A percentile compares a stretch with the other conserved stretches of the same genome.
phyloP scores from a whole-genome alignment of 1,140 invertebrate genomes.

The Chelonus insularis region DNA sequence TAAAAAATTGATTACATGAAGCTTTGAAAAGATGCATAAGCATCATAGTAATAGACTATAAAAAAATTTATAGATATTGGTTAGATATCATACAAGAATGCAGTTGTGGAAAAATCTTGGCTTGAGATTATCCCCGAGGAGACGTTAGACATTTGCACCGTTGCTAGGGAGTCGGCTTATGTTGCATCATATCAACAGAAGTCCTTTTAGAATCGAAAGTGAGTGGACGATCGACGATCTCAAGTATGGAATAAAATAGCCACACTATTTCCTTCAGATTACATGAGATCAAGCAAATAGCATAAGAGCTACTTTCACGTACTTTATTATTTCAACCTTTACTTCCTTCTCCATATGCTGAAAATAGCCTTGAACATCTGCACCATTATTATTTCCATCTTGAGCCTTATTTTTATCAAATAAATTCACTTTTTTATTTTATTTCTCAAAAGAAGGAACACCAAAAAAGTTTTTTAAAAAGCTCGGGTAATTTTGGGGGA shows the following conservation, averaged over 20 bases:
- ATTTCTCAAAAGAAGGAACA: neutral
- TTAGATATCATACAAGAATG: neutral
- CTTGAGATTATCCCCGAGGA: slow-evolving; percentile 14
- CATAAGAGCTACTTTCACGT: too few relatives aligned
- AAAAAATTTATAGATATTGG: neutral
- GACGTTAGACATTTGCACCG: slow-evolving; percentile 13
- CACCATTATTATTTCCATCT: too few relatives aligned
- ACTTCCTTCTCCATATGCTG: too few relatives aligned
- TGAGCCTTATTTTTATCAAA: too few relatives aligned
- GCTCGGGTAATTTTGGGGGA: slow-evolving; percentile 1
- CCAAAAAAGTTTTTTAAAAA: neutral
- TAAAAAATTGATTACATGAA: too few relatives aligned
- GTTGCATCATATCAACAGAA: slow-evolving; percentile 16
- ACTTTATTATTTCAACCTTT: too few relatives aligned
- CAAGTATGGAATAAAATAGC: neutral
- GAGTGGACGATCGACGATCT: neutral
- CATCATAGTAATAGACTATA: too few relatives aligned
- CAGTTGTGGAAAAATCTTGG: neutral
- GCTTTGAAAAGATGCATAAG: too few relatives aligned
- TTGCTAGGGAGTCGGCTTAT: slow-evolving; percentile 22
- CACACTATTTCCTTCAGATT: too few relatives aligned
- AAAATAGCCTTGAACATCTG: too few relatives aligned
- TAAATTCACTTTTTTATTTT: neutral
- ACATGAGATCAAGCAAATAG: too few relatives aligned
- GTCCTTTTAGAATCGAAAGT: slow-evolving; percentile 10